Conservation (phyloP, 2,888 invertebrate species). For the Cheilosia impressa region DNA sequence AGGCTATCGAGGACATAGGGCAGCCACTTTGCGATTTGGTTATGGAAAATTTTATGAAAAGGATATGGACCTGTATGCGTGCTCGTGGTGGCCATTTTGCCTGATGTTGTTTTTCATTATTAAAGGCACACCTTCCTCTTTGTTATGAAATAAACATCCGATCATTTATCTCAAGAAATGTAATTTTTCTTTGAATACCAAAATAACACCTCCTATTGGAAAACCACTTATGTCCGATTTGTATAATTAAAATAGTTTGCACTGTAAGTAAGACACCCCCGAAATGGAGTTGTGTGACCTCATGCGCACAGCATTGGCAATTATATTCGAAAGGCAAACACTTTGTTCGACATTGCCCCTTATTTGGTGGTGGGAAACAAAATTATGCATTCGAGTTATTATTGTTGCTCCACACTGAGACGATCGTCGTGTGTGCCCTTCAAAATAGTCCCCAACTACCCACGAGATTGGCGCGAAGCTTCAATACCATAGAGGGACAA, state of each 20-base stretch:
- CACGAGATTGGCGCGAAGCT: slow-evolving; percentile 48
- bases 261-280: slow-evolving; percentile 50
- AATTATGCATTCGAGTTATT: slow-evolving; percentile 9
- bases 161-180: too few relatives aligned
- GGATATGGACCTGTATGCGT: too few relatives aligned
- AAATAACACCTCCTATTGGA: too few relatives aligned
- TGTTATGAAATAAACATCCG: too few relatives aligned
- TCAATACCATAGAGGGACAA: slow-evolving; percentile 22
- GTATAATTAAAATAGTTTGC: slow-evolving; percentile 39
- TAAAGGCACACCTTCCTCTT: too few relatives aligned
- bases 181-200: too few relatives aligned
- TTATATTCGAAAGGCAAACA: slow-evolving; percentile 46
- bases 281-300: slow-evolving; percentile 60
- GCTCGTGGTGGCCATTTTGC: too few relatives aligned
- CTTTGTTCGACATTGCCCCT: slow-evolving; percentile 30
- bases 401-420: slow-evolving; percentile 12
- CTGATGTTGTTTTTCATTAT: too few relatives aligned
- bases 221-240: too few relatives aligned
- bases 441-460: slow-evolving; percentile 47
- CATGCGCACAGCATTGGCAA: slow-evolving; percentile 51
- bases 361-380: slow-evolving; percentile 5
- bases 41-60: too few relatives aligned
- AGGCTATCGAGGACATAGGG: too few relatives aligned
- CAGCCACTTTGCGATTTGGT: too few relatives aligned
- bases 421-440: slow-evolving; percentile 49